These are phyloP conservation scores for Eustalomyia histrio DNA, from an alignment of 2,888 invertebrate genomes.

Conservation along the genomic window DNA sequence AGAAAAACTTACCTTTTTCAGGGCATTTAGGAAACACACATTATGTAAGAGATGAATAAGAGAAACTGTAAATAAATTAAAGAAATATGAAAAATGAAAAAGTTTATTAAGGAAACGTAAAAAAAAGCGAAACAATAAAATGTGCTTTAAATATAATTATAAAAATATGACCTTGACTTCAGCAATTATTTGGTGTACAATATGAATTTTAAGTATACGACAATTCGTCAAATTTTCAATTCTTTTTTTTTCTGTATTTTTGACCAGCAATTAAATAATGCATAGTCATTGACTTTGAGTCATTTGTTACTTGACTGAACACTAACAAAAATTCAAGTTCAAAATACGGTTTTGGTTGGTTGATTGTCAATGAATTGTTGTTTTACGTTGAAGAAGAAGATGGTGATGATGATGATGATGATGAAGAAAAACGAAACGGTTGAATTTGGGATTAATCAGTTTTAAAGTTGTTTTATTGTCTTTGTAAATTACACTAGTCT, in stretches of 20 bases:
- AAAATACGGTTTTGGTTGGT: conserved; percentile 1
- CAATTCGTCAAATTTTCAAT: not conserved
- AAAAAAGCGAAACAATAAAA: not conserved
- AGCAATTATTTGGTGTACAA: not conserved
- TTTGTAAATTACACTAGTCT: no score
- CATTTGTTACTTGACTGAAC: not conserved
- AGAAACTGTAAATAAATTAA: conserved; percentile 17
- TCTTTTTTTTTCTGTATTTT: not conserved
- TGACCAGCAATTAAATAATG: conserved; percentile 37
- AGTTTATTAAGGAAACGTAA: not conserved
- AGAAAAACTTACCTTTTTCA: conserved; percentile 45
- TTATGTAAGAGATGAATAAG: conserved; percentile 14
- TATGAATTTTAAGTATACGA: not conserved
- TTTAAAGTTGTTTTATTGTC: not conserved
- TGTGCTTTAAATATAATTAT: not conserved
- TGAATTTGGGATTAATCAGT: not conserved
- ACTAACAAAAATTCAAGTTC: conserved; percentile 32
- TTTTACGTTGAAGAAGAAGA: not conserved
- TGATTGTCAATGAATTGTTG: not conserved
- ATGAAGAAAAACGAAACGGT: not conserved
- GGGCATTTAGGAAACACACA: conserved; percentile 20
- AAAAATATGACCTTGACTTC: conserved; percentile 6
- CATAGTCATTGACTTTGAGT: conserved; percentile 50
- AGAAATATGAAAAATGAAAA: conserved; percentile 26
- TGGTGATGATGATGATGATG: not conserved